Percentiles rank a stretch among this genome's conserved stretches.
Evolutionary conservation across 2,888 invertebrate genomes (phyloP).

Genomic region (Aphelenchoides bicaudatus): DNA sequence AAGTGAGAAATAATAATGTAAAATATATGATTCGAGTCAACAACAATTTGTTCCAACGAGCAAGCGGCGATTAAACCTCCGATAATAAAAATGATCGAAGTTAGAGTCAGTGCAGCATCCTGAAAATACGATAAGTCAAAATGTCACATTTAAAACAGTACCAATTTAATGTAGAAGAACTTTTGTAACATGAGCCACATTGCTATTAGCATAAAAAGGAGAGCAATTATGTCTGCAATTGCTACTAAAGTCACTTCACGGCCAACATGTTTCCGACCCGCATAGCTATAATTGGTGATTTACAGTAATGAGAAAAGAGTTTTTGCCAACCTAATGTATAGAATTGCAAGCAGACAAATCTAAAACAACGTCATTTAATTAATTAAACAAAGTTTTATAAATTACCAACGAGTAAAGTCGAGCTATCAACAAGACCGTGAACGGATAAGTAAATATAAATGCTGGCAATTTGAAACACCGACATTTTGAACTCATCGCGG

Average conservation of each 20-base stretch:
- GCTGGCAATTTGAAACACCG: no score
- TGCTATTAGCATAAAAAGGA: slow-evolving; percentile 21
- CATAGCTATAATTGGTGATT: no score
- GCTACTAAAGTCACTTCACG: slow-evolving; percentile 14
- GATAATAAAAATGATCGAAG: slow-evolving; percentile 18
- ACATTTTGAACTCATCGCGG: no score
- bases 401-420: slow-evolving; percentile 12
- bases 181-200: slow-evolving; percentile 27
- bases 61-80: background rate
- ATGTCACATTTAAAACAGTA: background rate
- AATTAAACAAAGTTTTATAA: background rate
- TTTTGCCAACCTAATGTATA: slow-evolving; percentile 2
- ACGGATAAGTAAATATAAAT: slow-evolving; percentile 13
- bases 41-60: slow-evolving; percentile 6
- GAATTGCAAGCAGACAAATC: slow-evolving; percentile 1
- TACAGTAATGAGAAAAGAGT: no score
- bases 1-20: slow-evolving; percentile 21
- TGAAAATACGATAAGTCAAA: slow-evolving; percentile 13
- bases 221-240: slow-evolving; percentile 20
- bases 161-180: slow-evolving; percentile 29
- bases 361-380: background rate
- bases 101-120: slow-evolving; percentile 21
- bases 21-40: slow-evolving; percentile 17
- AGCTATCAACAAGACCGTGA: slow-evolving; percentile 8
- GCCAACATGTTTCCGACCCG: no score